Evolutionary conservation across 2,797 vertebrate species (phyloP).

Genomic region (Pterois miles): DNA sequence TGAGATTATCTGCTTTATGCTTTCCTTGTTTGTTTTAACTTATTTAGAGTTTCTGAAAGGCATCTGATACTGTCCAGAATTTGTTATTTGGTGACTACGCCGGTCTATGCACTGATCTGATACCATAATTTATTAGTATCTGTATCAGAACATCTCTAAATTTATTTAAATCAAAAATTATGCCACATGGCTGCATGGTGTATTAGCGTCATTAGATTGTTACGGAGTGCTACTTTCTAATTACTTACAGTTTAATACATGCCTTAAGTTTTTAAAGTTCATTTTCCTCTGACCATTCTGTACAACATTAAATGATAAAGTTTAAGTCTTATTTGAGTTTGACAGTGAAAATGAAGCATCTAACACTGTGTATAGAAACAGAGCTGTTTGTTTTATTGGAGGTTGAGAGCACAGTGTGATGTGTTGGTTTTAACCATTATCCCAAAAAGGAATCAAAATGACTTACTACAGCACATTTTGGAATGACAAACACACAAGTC

Average conservation of each 20-base stretch:
- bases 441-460: conserved; percentile 64
- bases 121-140: no score
- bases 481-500: conserved; percentile 71
- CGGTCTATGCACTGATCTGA: no score
- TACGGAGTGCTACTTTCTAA: conserved; percentile 14
- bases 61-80: no score
- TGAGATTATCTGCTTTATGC: conserved; percentile 38
- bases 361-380: conserved; percentile 69
- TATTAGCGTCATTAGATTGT: background rate
- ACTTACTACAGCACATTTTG: conserved; percentile 76
- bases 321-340: background rate
- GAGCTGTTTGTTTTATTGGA: conserved; percentile 82
- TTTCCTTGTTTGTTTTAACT: conserved; percentile 23
- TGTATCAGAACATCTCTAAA: background rate
- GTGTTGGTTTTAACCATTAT: conserved; percentile 72
- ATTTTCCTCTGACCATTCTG: conserved; percentile 48
- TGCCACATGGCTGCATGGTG: background rate
- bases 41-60: background rate
- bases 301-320: conserved; percentile 50
- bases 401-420: conserved; percentile 81
- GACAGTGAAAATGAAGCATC: conserved; percentile 4
- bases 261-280: conserved; percentile 48
- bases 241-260: conserved; percentile 38
- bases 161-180: conserved; percentile 13
- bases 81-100: no score